Evolutionary conservation across 1,140 invertebrate species (phyloP).

Genomic region (Andricus grossulariae): DNA sequence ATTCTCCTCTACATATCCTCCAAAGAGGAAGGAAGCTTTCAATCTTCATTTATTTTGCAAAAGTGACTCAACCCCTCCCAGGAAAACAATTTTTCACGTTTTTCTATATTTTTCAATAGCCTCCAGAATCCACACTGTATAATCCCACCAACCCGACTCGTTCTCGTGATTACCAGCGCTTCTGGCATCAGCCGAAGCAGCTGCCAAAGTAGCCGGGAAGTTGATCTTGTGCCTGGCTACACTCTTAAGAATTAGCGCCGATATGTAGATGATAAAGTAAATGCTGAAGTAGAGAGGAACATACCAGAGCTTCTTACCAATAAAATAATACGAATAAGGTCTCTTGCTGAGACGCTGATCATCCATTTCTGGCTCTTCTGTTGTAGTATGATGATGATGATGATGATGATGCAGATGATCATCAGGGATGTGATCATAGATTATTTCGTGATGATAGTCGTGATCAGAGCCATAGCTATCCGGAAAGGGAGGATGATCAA

Average conservation of each 20-base stretch:
- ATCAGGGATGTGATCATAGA: conserved; percentile 67
- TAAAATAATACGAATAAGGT: conserved; percentile 87
- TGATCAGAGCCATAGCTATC: conserved; percentile 73
- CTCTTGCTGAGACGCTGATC: conserved; percentile 82
- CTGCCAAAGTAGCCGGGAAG: conserved; percentile 67
- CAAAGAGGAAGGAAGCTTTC: no score
- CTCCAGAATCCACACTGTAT: conserved; percentile 51
- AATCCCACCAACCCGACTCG: conserved; percentile 54
- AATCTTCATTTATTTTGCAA: no score
- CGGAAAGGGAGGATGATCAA: conserved; percentile 44
- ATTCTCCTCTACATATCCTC: no score
- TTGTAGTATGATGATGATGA: conserved; percentile 72
- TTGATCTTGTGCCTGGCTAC: conserved; percentile 85
- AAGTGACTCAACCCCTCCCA: no score
- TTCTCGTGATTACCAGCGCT: conserved; percentile 23
- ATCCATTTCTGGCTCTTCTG: conserved; percentile 76
- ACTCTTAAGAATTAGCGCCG: conserved; percentile 85
- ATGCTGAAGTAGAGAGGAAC: conserved; percentile 89
- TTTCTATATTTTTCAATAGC: conserved; percentile 55
- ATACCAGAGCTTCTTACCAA: conserved; percentile 89
- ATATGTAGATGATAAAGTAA: conserved; percentile 89
- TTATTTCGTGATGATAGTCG: conserved; percentile 69
- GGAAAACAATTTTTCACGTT: not conserved
- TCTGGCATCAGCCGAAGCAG: conserved; percentile 51
- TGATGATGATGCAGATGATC: conserved; percentile 69